Evolutionary conservation across 2,113 vertebrate genomes (phyloP).

Genomic region (Notarius lentiginosus): DNA sequence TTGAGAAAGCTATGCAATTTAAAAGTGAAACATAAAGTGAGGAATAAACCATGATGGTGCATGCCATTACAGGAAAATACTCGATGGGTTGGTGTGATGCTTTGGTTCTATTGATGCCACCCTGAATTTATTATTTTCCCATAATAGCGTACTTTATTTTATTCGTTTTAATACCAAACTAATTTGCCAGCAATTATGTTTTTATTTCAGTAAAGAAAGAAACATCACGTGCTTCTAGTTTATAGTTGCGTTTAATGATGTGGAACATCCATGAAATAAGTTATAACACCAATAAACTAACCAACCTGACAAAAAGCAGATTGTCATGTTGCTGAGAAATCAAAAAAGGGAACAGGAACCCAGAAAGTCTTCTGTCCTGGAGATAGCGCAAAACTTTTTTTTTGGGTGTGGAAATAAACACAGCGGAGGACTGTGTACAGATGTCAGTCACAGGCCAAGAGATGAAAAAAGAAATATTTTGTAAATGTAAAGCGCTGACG

Average conservation of each 20-base stretch:
- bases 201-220: neutral
- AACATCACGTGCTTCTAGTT: neutral
- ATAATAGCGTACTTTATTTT: neutral
- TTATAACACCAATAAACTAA: no score
- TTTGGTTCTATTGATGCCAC: neutral
- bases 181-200: neutral
- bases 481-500: neutral
- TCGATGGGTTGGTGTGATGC: neutral
- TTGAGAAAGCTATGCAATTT: neutral
- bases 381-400: slow-evolving; percentile 9
- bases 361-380: neutral
- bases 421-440: slow-evolving; percentile 42
- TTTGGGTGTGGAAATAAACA: slow-evolving; percentile 41
- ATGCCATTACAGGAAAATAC: neutral
- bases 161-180: neutral
- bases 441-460: slow-evolving; percentile 31
- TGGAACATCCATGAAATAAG: neutral
- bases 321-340: neutral
- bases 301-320: neutral
- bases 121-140: neutral
- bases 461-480: slow-evolving; percentile 54
- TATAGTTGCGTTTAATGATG: neutral
- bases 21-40: neutral
- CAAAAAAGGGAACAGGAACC: neutral
- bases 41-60: neutral